Base-by-base conservation (phyloP, 2,113 vertebrate genomes). In the Nesogale talazaci region DNA sequence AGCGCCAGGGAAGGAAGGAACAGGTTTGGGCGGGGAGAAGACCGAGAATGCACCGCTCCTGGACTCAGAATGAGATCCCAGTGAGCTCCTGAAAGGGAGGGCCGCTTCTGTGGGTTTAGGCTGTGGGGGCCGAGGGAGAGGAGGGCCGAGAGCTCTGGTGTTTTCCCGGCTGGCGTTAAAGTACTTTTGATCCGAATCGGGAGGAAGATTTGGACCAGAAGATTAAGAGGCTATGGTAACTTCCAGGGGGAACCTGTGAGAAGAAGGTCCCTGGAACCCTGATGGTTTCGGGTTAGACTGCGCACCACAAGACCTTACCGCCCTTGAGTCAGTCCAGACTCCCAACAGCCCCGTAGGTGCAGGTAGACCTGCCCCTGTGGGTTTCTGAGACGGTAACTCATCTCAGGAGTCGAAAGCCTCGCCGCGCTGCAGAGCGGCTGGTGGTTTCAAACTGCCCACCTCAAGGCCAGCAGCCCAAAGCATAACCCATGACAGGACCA, bases 151-250 rank as follows among this genome's bases (percentile, higher is more conserved):
- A 57, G 70, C 79, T 46, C 40, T 29, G 67, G 10, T 52, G 92
- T 25, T 17, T 94, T 93, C 42, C n/a, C 90, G 36, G 36, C 52
- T 93, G 89, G 40, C 52, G 59, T 83, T 82, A 61, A 80, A 16
- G 63, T 63, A 25, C 38, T 11, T 88, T 76, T 86, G 25, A 46
- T 86, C 65, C 72, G 83, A 79, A 31, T 57, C 59, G n/a, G 25
- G 83, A 95, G 59, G 46, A 78, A 40, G n/a, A 93, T 86, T 76
- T 84, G 4, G 63, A 20, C 69, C 59, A 23, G n/a, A 82, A 74
- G 56, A 31, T 19, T 76, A 17, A 40, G 56, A 75, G n/a, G 14
- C 75, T 23, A 11, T 74, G 16, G 78, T 72, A 77, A 82, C 9
- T 77, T 80, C 61, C n/a, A n/a, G n/a, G 63, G 82, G 57, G 76